Base-by-base conservation (phyloP, 2,888 invertebrate genomes). In the Electrophaes corylata region DNA sequence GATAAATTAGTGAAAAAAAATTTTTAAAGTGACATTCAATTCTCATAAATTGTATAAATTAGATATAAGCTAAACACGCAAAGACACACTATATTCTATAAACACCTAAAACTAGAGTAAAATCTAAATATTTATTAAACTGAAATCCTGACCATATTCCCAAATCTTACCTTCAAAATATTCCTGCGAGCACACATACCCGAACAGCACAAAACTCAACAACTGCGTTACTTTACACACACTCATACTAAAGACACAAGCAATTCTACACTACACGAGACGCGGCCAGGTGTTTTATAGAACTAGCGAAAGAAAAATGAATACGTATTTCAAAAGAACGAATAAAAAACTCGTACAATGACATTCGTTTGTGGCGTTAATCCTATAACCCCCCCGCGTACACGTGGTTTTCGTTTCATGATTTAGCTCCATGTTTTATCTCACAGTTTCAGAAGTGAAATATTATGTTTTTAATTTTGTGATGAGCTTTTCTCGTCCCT, bases 111-210 rank as follows among this genome's bases (percentile, higher is more conserved):
- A n/a, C n/a, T n/a, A n/a, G n/a, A n/a, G n/a, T n/a, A n/a, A n/a
- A n/a, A n/a, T n/a, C n/a, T 31, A 31, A 31, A 2, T 31, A 3
- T 31, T 31, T 4, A 31, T 31, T 16, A 37, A 37, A 16, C 10
- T 14, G 12, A 35, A 35, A 12, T 35, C 14, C 14, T 5, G 5
- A 5, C n/a, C n/a, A 14, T 19, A 37, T 11, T 10, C n/a, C 26
- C 8, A 29, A 10, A 31, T 5, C 73, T 78, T 67, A 86, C 87
- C 78, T 75, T 85, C 83, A 67, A 68, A 75, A 68, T 75, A 78
- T 54, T 81, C 76, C 57, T 83, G 79, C 8, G 76, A 66, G 3
- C 63, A 55, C 10, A 74, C 76, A 70, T 60, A 78, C 44, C 70
- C 72, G 14, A 78, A 40, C 29, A 77, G 37, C 19, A 75, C 23